Conservation (phyloP, 1,140 invertebrate species). For the Archivesica marissinica region DNA sequence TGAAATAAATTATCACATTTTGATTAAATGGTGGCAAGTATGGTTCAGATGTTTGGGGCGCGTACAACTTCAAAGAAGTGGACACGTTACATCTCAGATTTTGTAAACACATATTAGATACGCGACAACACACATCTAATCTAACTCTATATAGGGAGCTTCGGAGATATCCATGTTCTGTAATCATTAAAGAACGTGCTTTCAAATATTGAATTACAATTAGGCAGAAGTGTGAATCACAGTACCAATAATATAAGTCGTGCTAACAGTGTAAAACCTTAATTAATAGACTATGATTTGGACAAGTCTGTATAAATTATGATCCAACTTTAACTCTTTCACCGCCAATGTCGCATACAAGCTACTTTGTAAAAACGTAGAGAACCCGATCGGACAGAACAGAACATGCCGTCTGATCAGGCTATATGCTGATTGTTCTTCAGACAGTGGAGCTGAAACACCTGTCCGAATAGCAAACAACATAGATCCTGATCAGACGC, state of each 20-base stretch:
- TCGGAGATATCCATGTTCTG: constrained; percentile 3
- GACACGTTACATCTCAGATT: constrained; percentile 29
- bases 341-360: not conserved
- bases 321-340: not conserved
- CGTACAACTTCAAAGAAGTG: not conserved
- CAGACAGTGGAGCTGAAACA: too few relatives aligned
- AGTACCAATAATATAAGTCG: not conserved
- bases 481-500: too few relatives aligned
- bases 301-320: not conserved
- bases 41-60: constrained; percentile 32
- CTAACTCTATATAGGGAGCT: constrained; percentile 7
- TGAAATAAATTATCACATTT: too few relatives aligned
- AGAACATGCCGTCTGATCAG: too few relatives aligned
- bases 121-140: not conserved
- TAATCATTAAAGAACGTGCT: constrained; percentile 21
- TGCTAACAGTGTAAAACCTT: not conserved
- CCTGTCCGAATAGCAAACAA: too few relatives aligned
- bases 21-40: too few relatives aligned
- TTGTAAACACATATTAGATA: constrained; percentile 19
- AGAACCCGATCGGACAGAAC: too few relatives aligned
- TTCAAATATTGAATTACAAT: constrained; percentile 14
- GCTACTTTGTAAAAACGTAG: not conserved
- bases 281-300: not conserved
- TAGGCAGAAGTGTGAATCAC: not conserved
- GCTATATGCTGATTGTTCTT: too few relatives aligned